These are phyloP conservation scores for Electrophaes corylata DNA, from an alignment of 2,888 invertebrate species.

Conservation along the genomic window DNA sequence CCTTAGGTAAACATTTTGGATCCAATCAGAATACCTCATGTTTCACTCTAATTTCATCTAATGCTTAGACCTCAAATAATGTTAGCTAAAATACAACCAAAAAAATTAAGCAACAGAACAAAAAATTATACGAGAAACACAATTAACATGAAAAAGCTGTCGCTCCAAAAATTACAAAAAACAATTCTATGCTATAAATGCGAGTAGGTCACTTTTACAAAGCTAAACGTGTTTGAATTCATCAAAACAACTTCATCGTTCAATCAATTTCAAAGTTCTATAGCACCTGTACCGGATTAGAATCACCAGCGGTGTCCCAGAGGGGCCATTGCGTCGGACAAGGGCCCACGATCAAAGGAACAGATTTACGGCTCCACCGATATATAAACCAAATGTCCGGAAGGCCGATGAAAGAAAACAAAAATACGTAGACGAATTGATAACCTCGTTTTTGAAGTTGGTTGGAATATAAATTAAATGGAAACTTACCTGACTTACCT, in stretches of 20 bases:
- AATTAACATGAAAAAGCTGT: too few species aligned
- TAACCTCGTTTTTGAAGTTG: not conserved
- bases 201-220: not conserved
- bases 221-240: constrained; percentile 10
- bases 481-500: not conserved
- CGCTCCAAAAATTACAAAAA: too few species aligned
- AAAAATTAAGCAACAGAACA: too few species aligned
- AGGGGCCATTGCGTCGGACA: constrained; percentile 22
- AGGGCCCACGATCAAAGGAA: constrained; percentile 55
- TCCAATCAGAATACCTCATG: too few species aligned
- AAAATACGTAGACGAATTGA: constrained; percentile 22
- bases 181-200: too few species aligned
- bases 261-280: constrained; percentile 46
- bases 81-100: too few species aligned
- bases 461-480: not conserved
- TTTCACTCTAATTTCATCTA: too few species aligned
- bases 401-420: constrained; percentile 58
- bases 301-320: constrained; percentile 33
- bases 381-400: constrained; percentile 69
- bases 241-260: constrained; percentile 30
- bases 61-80: too few species aligned
- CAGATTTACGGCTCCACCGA: constrained; percentile 60
- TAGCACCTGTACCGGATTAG: constrained; percentile 50
- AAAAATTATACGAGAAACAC: too few species aligned
- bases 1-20: too few species aligned